Base-by-base conservation (phyloP, 2,797 vertebrate genomes). In the Aldrovandia affinis region DNA sequence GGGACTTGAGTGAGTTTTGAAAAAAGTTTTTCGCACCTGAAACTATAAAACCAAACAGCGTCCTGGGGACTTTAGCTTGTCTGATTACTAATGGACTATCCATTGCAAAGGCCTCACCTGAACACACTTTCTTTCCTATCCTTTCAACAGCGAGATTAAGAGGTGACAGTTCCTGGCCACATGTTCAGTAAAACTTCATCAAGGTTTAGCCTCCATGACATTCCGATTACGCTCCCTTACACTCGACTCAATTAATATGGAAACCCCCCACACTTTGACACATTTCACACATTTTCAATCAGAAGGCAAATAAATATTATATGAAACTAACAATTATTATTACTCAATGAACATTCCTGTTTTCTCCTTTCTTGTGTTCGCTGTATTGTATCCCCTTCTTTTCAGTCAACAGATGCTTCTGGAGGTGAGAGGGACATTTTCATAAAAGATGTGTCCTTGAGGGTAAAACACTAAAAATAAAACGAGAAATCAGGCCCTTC, bases 261-360 rank as follows among this genome's bases (percentile, higher is more conserved):
- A 84, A 78, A 54, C 83, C 75, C 18, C 39, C 18, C 2, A 2
- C 55, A 14, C 50, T 52, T n/a, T 50, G 55, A 20, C n/a, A n/a
- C n/a, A 14, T 47, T 47, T 10, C 2, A 1, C 9, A 77, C 42
- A 44, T 44, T 61, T 80, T 55, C 77, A 68, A 33, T 22, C 22
- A 84, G 44, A 54, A 65, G 30, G 78, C 28, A 15, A n/a, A 77
- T 12, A 77, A 77, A 77, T 77, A 57, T 52, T 15, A 77, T 47
- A n/a, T 77, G 18, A 44, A 47, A 77, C 36, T 70, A 44, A 15
- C 22, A 54, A 39, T 81, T 54, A n/a, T 55, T 42, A n/a, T 25
- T 2, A 39, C 47, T 28, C 61, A 54, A 42, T 54, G 36, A 79
- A 50, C 36, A 47, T 12, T 22, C 36, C 20, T 10, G 18, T 80